phyloP scores from a whole-genome alignment of 2,113 vertebrate species.

The Rhinopithecus roxellana region DNA sequence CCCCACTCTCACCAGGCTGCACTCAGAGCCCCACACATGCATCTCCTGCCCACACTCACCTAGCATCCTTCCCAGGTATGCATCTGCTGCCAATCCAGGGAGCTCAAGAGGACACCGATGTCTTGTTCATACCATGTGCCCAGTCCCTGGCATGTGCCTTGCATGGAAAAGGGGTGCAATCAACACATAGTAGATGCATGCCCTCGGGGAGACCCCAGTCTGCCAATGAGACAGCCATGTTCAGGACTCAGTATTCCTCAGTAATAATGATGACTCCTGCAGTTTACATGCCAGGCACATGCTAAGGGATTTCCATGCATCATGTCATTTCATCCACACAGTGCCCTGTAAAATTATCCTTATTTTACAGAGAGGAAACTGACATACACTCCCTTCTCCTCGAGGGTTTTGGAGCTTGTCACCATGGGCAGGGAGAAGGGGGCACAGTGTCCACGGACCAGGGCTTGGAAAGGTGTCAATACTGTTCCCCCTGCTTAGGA shows the following conservation, averaged over 20 bases:
- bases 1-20: background rate
- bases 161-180: background rate
- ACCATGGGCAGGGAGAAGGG: background rate
- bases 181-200: background rate
- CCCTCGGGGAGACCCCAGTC: background rate
- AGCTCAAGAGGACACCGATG: background rate
- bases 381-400: background rate
- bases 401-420: background rate
- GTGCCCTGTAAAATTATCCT: background rate
- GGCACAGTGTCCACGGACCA: background rate
- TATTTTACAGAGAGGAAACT: background rate
- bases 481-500: background rate
- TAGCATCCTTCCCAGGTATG: background rate
- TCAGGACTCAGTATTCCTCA: background rate
- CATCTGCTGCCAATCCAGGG: background rate
- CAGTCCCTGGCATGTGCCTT: background rate
- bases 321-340: background rate
- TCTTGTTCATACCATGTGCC: background rate
- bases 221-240: background rate
- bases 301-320: background rate
- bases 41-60: background rate
- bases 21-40: background rate
- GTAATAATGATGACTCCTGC: background rate
- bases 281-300: background rate
- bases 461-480: background rate